Conservation (phyloP, 2,888 invertebrate genomes). For the Mesopsocus fuscifrons region DNA sequence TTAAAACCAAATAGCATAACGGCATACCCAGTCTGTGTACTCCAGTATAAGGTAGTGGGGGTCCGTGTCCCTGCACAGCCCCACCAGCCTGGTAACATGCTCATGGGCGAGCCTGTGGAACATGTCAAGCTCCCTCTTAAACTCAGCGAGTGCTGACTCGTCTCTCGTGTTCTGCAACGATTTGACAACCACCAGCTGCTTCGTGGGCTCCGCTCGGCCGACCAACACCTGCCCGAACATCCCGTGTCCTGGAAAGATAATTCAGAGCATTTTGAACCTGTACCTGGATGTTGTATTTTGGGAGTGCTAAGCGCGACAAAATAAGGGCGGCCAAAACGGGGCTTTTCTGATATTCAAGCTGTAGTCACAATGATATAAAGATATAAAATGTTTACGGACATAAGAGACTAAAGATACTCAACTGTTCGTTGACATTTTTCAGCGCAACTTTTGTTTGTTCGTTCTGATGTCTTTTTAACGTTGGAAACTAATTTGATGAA, state of each 20-base stretch:
- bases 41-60: constrained; percentile 80
- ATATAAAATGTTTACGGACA: constrained; percentile 4
- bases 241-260: constrained; percentile 51
- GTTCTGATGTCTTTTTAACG: too few relatives aligned
- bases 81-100: constrained; percentile 57
- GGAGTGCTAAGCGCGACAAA: too few relatives aligned
- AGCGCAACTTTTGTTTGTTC: too few relatives aligned
- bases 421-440: too few relatives aligned
- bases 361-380: not conserved
- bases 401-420: too few relatives aligned
- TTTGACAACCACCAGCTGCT: constrained; percentile 45
- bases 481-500: too few relatives aligned
- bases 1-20: too few relatives aligned
- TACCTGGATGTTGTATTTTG: too few relatives aligned
- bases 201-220: constrained; percentile 35
- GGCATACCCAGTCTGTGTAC: constrained; percentile 76
- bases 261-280: too few relatives aligned
- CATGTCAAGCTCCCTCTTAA: constrained; percentile 75
- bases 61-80: constrained; percentile 63
- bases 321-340: too few relatives aligned
- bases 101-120: constrained; percentile 67
- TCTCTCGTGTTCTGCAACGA: constrained; percentile 57
- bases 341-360: too few relatives aligned
- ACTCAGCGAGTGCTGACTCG: constrained; percentile 59
- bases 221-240: constrained; percentile 83